These are phyloP conservation scores for Pseudochromis fuscus DNA, from an alignment of 2,797 vertebrate species.

Conservation along the genomic window DNA sequence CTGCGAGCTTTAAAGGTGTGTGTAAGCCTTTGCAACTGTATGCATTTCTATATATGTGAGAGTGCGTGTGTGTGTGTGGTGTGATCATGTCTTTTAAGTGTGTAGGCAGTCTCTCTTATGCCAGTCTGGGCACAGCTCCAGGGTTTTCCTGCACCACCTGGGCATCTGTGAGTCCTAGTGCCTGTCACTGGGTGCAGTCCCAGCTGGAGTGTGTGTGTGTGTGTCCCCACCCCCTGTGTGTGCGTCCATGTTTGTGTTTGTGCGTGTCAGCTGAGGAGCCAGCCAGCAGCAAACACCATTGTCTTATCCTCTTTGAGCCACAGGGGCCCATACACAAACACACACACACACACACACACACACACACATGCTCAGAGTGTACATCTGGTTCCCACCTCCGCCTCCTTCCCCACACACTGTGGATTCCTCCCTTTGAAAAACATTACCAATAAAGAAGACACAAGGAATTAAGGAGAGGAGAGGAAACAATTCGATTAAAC, in stretches of 20 bases:
- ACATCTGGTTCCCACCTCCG: slow-evolving; percentile 60
- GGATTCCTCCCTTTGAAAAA: slow-evolving; percentile 55
- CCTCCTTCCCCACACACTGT: slow-evolving; percentile 31
- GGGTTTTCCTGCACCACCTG: slow-evolving; percentile 83
- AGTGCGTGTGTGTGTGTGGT: slow-evolving; percentile 20
- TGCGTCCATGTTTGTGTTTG: slow-evolving; percentile 27
- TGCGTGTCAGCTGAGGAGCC: slow-evolving; percentile 44
- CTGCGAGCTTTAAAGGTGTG: slow-evolving; percentile 52
- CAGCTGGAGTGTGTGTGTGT: slow-evolving; percentile 80
- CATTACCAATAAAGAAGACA: slow-evolving; percentile 58
- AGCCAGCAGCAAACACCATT: slow-evolving; percentile 80
- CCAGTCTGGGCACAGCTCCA: slow-evolving; percentile 82
- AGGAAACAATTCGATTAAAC: slow-evolving; percentile 62
- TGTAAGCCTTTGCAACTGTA: slow-evolving; percentile 44
- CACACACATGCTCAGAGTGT: slow-evolving; percentile 9
- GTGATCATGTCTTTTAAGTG: slow-evolving; percentile 56
- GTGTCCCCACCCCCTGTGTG: no score
- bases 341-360: slow-evolving; percentile 31
- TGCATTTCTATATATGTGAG: slow-evolving; percentile 31
- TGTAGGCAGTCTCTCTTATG: slow-evolving; percentile 59
- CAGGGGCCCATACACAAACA: slow-evolving; percentile 33
- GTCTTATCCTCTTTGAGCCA: slow-evolving; percentile 75
- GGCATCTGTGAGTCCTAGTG: slow-evolving; percentile 80
- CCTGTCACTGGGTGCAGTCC: slow-evolving; percentile 77
- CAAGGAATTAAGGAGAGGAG: slow-evolving; percentile 51